A percentile compares a stretch with the other conserved stretches of the same genome.
These are phyloP conservation scores for Chloebia gouldiae DNA, from an alignment of 2,113 vertebrate species.

Conservation along the genomic window DNA sequence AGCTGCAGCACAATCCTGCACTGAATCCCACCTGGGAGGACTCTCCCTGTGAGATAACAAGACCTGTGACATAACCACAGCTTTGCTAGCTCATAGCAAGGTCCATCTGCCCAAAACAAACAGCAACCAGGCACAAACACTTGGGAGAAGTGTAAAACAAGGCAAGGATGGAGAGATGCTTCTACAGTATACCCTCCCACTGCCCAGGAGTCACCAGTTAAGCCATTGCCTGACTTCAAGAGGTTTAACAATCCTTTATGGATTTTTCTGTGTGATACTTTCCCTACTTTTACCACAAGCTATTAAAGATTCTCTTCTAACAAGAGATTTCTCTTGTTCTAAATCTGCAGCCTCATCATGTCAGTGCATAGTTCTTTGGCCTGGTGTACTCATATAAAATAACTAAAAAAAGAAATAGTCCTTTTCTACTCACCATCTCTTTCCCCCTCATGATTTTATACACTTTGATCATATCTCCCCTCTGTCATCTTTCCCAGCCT, in stretches of 20 bases:
- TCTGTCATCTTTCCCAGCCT: neutral
- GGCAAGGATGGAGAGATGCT: neutral
- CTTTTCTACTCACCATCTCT: neutral
- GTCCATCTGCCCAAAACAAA: neutral
- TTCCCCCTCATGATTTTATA: neutral
- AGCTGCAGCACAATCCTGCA: neutral
- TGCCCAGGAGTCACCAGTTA: neutral
- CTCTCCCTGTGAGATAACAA: neutral
- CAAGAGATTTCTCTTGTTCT: neutral
- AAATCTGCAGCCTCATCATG: neutral
- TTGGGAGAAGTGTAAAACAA: neutral
- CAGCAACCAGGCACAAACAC: neutral
- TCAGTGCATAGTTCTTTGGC: neutral
- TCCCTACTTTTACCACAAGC: neutral
- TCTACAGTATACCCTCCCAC: neutral
- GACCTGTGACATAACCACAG: neutral
- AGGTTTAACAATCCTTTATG: neutral
- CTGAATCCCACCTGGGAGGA: neutral
- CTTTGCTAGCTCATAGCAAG: neutral
- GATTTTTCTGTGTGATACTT: neutral
- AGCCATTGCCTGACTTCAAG: neutral
- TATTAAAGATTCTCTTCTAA: neutral
- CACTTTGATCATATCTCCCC: neutral
- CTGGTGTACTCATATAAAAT: neutral
- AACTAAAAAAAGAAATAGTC: neutral